Evolutionary conservation across 2,797 vertebrate species (phyloP).

Genomic region (Sebastes matsubarae): DNA sequence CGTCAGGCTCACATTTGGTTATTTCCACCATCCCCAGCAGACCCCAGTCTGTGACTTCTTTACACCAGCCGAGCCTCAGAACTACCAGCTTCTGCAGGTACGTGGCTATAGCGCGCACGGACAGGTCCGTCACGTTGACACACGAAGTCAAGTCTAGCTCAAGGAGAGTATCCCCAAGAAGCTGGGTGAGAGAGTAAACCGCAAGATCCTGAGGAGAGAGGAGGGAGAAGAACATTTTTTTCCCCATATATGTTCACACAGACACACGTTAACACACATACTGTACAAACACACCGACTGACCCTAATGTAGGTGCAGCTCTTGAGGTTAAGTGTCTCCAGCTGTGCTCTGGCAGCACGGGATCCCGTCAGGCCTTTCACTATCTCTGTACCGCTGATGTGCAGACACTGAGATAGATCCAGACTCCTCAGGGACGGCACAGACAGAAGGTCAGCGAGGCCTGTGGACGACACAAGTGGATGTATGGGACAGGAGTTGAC

Average conservation of each 20-base stretch:
- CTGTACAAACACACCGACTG: conserved; percentile 16
- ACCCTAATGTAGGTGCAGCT: conserved; percentile 87
- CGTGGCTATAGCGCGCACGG: conserved; percentile 78
- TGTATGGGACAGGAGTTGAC: not conserved
- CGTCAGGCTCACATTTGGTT: conserved; percentile 37
- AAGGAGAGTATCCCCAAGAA: conserved; percentile 74
- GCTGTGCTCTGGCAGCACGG: conserved; percentile 32
- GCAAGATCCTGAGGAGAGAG: conserved; percentile 73
- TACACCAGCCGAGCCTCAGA: conserved; percentile 86
- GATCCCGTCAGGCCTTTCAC: conserved; percentile 72
- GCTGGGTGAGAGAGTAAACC: conserved; percentile 77
- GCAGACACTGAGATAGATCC: conserved; percentile 85
- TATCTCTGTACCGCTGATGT: conserved; percentile 81
- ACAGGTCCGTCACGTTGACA: conserved; percentile 81
- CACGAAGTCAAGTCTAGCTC: conserved; percentile 88
- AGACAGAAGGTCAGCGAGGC: conserved; percentile 76
- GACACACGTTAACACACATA: not conserved
- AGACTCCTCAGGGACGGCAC: conserved; percentile 76
- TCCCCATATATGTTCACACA: not conserved
- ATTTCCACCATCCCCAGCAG: conserved; percentile 83
- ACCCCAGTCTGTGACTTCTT: conserved; percentile 87
- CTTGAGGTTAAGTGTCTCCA: conserved; percentile 82
- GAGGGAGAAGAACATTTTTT: not conserved
- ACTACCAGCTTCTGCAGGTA: conserved; percentile 77
- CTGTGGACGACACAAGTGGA: conserved; percentile 33